phyloP scores from a whole-genome alignment of 2,797 vertebrate species.

The Setipinna tenuifilis region DNA sequence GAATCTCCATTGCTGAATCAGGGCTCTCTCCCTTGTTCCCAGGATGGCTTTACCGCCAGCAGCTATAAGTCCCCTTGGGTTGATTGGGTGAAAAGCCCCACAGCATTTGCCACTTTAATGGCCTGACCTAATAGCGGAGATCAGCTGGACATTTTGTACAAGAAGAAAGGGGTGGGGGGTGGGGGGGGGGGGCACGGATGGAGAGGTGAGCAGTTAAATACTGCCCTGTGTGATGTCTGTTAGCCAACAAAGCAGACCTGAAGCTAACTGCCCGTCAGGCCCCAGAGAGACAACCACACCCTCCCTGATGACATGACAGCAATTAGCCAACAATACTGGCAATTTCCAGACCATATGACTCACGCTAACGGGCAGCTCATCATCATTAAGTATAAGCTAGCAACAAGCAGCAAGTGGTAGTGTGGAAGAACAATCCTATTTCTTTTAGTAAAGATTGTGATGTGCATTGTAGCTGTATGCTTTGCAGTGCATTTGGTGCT shows the following conservation, averaged over 20 bases:
- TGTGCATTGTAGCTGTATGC: background rate
- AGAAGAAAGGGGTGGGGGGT: conserved; percentile 19
- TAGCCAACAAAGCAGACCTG: conserved; percentile 44
- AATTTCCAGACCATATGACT: background rate
- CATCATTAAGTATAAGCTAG: background rate
- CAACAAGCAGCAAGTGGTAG: background rate
- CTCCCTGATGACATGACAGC: conserved; percentile 26
- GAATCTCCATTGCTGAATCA: conserved; percentile 42
- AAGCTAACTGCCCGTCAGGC: conserved; percentile 18
- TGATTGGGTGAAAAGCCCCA: conserved; percentile 50
- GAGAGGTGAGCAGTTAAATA: conserved; percentile 40
- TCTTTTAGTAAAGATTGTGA: background rate
- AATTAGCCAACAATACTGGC: background rate
- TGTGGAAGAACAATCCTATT: background rate
- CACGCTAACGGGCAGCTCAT: background rate
- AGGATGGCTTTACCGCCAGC: conserved; percentile 39
- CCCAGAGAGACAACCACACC: conserved; percentile 25
- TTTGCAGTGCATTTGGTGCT: background rate
- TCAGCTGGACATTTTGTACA: conserved; percentile 20
- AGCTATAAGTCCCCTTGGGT: conserved; percentile 25
- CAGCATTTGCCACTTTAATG: conserved; percentile 50
- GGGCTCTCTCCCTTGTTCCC: conserved; percentile 51
- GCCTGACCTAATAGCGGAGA: conserved; percentile 48
- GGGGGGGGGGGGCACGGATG: background rate
- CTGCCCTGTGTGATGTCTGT: conserved; percentile 48